Conservation (phyloP, 2,113 vertebrate genomes). For the Dendrocopos noguchii region DNA sequence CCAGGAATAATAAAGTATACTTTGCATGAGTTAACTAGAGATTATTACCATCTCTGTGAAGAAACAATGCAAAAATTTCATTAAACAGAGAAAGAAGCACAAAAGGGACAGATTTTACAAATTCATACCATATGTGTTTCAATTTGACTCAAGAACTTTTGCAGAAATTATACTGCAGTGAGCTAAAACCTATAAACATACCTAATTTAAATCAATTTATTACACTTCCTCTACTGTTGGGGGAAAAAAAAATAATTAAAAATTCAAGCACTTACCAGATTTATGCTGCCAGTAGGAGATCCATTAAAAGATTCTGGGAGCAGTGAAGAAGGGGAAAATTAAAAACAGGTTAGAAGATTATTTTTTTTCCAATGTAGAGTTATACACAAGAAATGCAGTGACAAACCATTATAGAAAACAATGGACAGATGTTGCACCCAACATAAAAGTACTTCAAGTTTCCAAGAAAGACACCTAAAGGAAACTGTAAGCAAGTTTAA, state of each 20-base stretch:
- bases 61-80: background rate
- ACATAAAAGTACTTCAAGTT: background rate
- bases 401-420: conserved; percentile 8
- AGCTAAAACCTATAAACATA: background rate
- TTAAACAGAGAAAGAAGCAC: background rate
- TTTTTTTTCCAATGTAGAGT: background rate
- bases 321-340: background rate
- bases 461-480: background rate
- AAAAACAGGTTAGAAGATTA: conserved; percentile 58
- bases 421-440: background rate
- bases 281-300: conserved; percentile 96
- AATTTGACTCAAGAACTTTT: background rate
- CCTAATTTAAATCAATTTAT: background rate
- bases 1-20: background rate
- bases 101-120: background rate
- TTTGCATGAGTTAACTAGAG: background rate
- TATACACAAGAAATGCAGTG: background rate
- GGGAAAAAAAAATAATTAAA: background rate
- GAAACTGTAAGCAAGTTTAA: background rate
- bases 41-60: background rate
- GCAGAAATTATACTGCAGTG: background rate
- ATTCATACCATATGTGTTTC: background rate
- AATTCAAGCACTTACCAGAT: conserved; percentile 83
- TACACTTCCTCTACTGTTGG: background rate
- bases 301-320: conserved; percentile 94